These are phyloP conservation scores for Caenorhabditis angaria DNA, from an alignment of 2,888 invertebrate genomes.

Conservation along the genomic window DNA sequence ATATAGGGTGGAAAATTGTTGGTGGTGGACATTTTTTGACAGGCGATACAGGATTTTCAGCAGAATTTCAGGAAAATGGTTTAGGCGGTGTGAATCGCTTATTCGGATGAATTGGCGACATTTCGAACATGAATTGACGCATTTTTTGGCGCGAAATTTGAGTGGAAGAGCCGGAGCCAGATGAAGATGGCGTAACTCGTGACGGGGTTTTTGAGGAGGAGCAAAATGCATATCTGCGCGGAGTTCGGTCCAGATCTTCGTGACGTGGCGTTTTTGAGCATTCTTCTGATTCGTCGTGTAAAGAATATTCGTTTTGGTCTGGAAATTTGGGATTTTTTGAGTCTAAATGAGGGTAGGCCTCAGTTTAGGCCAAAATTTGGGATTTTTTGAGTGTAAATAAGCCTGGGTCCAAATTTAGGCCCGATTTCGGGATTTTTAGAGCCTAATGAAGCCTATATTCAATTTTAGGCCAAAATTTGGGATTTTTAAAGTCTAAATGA, in stretches of 20 bases:
- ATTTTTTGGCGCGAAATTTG: too few relatives aligned
- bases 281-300: constrained; percentile 25
- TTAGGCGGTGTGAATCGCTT: constrained; percentile 1
- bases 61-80: background rate
- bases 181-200: background rate
- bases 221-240: constrained; percentile 8
- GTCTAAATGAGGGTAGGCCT: background rate
- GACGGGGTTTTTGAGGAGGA: background rate
- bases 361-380: background rate
- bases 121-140: constrained; percentile 32
- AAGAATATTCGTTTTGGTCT: constrained; percentile 37
- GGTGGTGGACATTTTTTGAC: background rate
- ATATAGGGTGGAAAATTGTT: constrained; percentile 5
- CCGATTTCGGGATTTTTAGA: too few relatives aligned
- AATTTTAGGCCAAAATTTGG: background rate
- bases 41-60: constrained; percentile 10
- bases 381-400: background rate
- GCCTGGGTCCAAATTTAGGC: too few relatives aligned
- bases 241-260: constrained; percentile 44
- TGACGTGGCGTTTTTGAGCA: constrained; percentile 27
- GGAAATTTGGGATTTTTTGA: background rate
- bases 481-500: background rate
- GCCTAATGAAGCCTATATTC: too few relatives aligned
- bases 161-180: too few relatives aligned
- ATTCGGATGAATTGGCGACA: constrained; percentile 39